A percentile compares a stretch with the other conserved stretches of the same genome.
These are phyloP conservation scores for Tryphoninae sp. DNA, from an alignment of 2,888 invertebrate genomes.

Conservation along the genomic window DNA sequence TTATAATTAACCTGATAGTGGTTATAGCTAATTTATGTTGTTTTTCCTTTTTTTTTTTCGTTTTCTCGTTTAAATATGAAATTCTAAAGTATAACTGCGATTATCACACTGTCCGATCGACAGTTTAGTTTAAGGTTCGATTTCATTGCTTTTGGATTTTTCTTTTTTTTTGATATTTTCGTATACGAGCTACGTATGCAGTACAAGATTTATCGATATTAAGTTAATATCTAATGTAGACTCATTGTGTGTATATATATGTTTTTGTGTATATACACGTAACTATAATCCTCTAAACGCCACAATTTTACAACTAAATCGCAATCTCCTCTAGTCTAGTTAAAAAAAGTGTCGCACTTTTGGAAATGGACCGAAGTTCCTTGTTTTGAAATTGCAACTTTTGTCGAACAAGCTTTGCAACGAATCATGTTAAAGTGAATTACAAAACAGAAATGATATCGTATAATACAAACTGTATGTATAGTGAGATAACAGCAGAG, in stretches of 20 bases:
- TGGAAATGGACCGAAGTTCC: too few species aligned
- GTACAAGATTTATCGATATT: conserved; percentile 41
- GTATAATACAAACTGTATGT: too few species aligned
- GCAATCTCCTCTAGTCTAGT: too few species aligned
- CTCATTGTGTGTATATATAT: background rate
- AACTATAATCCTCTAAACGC: conserved; percentile 8
- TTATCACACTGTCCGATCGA: conserved; percentile 70
- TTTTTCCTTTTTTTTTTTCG: background rate
- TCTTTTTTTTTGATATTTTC: conserved; percentile 58
- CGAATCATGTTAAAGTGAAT: too few species aligned
- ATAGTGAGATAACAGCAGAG: too few species aligned
- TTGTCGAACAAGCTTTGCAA: too few species aligned
- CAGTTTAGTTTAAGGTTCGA: conserved; percentile 60
- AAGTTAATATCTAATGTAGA: conserved; percentile 27
- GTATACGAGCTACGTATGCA: conserved; percentile 53
- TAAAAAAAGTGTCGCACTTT: too few species aligned
- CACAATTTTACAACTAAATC: too few species aligned
- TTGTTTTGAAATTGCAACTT: too few species aligned
- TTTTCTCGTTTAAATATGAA: conserved; percentile 23
- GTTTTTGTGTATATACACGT: background rate
- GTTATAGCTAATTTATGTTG: too few species aligned
- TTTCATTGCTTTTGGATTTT: conserved; percentile 70
- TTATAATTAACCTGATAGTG: background rate
- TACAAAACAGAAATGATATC: too few species aligned
- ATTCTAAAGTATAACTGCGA: conserved; percentile 68